Percentiles rank a stretch among this genome's conserved stretches.
These are phyloP conservation scores for Epizoanthus fatuus DNA, from an alignment of 92 coral and sea anemone species.

Conservation along the genomic window DNA sequence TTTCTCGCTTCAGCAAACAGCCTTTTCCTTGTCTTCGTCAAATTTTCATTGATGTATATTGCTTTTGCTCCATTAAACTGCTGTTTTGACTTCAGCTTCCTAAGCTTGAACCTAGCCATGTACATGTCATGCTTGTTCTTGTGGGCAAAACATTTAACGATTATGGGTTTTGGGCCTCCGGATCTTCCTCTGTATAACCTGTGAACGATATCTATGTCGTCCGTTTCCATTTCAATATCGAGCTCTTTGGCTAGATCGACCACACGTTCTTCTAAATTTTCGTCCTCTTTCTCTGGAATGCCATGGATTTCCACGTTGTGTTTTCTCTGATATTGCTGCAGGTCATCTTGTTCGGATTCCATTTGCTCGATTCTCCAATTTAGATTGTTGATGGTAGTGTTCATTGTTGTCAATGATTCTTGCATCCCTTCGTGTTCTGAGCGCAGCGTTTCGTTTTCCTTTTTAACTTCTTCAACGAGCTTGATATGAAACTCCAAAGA, in stretches of 20 bases:
- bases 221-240: background rate
- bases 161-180: conserved; percentile 18
- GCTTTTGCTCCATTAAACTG: conserved; percentile 33
- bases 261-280: background rate
- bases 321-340: background rate
- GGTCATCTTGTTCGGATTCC: conserved; percentile 2
- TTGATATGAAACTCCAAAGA: background rate
- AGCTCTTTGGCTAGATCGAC: background rate
- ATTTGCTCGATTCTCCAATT: background rate
- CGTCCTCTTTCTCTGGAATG: background rate
- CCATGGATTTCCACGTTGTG: background rate
- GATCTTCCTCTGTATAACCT: background rate
- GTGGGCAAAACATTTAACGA: conserved; percentile 38
- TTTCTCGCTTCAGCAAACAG: conserved; percentile 38
- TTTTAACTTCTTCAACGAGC: background rate
- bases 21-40: conserved; percentile 23
- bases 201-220: background rate
- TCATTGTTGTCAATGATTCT: background rate
- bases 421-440: background rate
- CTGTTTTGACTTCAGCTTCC: conserved; percentile 8
- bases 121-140: conserved; percentile 28
- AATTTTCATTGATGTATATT: conserved; percentile 42
- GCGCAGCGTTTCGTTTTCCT: background rate
- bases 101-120: conserved; percentile 40
- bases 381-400: background rate